phyloP scores from a whole-genome alignment of 2,797 vertebrate genomes.

The Argyrosomus regius region DNA sequence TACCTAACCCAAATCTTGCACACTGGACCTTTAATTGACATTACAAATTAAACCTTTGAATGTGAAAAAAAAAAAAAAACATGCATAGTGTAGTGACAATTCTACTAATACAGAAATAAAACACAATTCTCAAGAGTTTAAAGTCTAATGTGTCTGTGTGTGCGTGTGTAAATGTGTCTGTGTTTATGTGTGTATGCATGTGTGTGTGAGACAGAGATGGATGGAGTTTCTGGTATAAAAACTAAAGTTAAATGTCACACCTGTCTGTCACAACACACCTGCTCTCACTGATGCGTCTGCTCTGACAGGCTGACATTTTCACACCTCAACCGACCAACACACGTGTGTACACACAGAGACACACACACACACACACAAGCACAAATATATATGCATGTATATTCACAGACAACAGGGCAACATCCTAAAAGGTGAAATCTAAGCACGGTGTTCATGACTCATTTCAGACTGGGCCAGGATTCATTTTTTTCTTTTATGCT shows the following conservation, averaged over 20 bases:
- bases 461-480: background rate
- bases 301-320: constrained; percentile 85
- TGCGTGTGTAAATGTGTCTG: constrained; percentile 4
- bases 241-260: constrained; percentile 87
- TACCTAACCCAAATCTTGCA: no score
- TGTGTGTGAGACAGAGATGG: constrained; percentile 76
- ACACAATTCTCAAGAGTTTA: background rate
- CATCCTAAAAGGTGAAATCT: constrained; percentile 19
- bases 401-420: constrained; percentile 22
- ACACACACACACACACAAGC: background rate
- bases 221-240: constrained; percentile 80
- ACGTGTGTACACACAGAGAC: constrained; percentile 16
- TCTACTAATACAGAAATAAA: background rate
- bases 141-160: constrained; percentile 1
- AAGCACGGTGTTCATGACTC: constrained; percentile 6
- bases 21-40: background rate
- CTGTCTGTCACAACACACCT: constrained; percentile 83
- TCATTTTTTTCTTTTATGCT: background rate
- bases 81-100: background rate
- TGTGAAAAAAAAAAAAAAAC: background rate
- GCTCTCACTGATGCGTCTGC: constrained; percentile 71
- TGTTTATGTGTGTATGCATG: constrained; percentile 8
- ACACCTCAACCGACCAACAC: constrained; percentile 68
- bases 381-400: constrained; percentile 19
- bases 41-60: background rate